Base-by-base conservation (phyloP, 2,113 vertebrate genomes). In the Chaetodon trifascialis region DNA sequence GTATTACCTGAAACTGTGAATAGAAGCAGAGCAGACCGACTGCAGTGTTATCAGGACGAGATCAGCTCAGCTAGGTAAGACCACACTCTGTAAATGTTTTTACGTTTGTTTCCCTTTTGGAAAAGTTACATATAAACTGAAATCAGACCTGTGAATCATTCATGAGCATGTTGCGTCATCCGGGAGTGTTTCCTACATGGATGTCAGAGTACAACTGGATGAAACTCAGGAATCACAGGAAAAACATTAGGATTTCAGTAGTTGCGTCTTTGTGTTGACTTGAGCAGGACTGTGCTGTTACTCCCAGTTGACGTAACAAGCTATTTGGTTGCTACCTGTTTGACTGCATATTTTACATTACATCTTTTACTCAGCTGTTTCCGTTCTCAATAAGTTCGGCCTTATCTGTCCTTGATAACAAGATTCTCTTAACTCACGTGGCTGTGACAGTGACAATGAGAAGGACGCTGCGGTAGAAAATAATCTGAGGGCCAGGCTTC, bases 281-380 rank as follows among this genome's bases (percentile, higher is more conserved):
- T 11, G 19, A n/a, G 30, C 30, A 30, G 30, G 1, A 52, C 10
- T 55, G 1, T 46, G 7, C 44, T 17, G 0, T 25, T 40, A 30
- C 30, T 79, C 19, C 17, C 42, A 36, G 0, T 5, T 76, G 56
- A 84, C 4, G 25, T 54, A 73, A 71, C 15, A 51, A 71, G 82
- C 11, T 23, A 40, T 86, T 77, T 56, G 40, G 70, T 59, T 65
- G 47, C n/a, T 86, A 89, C 94, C 89, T 75, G 94, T 94, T 92
- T 76, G 89, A 67, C 89, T 23, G 66, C 93, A 94, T 95, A 80
- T 66, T 79, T 90, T 1, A 15, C 30, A 74, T 46, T 11, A 34
- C 11, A 42, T 63, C 17, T 40, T 63, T 76, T 2, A 59, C 59
- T 60, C 34, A 12, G 7, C 73, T 36, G 21, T 66, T 69, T 78